Conservation (phyloP, 1,140 invertebrate species). For the Asobara japonica region DNA sequence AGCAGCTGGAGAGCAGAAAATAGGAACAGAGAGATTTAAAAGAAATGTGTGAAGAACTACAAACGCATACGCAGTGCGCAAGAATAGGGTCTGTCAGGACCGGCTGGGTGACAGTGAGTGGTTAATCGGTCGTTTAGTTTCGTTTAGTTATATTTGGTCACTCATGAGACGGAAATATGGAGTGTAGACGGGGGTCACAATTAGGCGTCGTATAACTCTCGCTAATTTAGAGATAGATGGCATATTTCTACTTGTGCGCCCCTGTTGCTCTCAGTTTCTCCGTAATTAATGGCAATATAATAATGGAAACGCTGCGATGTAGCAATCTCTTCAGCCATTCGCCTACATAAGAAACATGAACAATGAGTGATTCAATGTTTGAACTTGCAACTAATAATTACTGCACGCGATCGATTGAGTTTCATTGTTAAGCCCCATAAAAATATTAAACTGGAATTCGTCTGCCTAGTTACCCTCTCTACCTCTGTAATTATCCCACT, state of each 20-base stretch:
- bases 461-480: too few species aligned
- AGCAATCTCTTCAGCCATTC: too few species aligned
- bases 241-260: slow-evolving; percentile 12
- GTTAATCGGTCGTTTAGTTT: slow-evolving; percentile 63
- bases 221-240: slow-evolving; percentile 55
- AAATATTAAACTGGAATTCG: too few species aligned
- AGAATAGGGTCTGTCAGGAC: slow-evolving; percentile 32
- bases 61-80: slow-evolving; percentile 12
- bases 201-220: slow-evolving; percentile 64
- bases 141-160: slow-evolving; percentile 66
- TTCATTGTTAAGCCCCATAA: too few species aligned
- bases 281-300: background rate
- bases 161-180: slow-evolving; percentile 7
- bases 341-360: too few species aligned
- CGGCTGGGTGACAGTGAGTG: slow-evolving; percentile 38
- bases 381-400: too few species aligned
- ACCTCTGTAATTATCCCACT: too few species aligned
- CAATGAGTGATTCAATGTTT: too few species aligned
- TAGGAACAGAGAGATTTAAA: slow-evolving; percentile 22
- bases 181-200: slow-evolving; percentile 54
- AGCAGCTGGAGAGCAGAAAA: slow-evolving; percentile 12
- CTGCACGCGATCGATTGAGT: too few species aligned
- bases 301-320: too few species aligned
- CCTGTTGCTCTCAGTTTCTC: background rate
- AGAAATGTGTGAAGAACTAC: background rate